These are phyloP conservation scores for Ectobius pallidus DNA, from an alignment of 2,888 invertebrate species.

Conservation along the genomic window DNA sequence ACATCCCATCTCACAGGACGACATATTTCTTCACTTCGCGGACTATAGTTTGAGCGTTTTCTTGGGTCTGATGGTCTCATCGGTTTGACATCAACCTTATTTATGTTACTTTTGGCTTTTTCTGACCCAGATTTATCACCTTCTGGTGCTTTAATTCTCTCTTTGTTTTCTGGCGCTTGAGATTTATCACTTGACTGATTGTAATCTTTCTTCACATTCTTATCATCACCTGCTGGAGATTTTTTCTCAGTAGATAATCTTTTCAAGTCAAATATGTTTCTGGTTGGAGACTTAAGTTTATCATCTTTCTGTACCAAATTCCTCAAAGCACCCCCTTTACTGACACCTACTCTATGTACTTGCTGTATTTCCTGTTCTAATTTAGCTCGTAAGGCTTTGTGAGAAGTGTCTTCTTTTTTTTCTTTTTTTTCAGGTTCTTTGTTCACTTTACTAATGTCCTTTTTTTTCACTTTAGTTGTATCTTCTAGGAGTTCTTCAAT, in stretches of 20 bases:
- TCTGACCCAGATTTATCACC: background rate
- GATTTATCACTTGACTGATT: too few species aligned
- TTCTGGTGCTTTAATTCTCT: background rate
- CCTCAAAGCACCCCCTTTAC: conserved; percentile 40
- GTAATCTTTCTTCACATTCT: too few species aligned
- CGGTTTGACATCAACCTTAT: too few species aligned
- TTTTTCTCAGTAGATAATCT: background rate
- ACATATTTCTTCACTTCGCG: background rate
- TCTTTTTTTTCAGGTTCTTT: background rate
- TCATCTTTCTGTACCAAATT: conserved; percentile 35
- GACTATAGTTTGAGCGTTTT: background rate
- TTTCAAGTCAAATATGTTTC: background rate
- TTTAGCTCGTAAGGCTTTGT: conserved; percentile 36
- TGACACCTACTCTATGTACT: conserved; percentile 42
- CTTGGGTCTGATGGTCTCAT: background rate
- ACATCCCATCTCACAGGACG: background rate
- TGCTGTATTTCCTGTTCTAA: conserved; percentile 40
- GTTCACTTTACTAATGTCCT: background rate
- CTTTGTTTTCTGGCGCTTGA: too few species aligned
- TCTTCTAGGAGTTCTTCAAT: conserved; percentile 25
- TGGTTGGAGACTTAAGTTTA: conserved; percentile 22
- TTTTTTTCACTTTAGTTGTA: background rate
- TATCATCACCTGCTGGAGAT: background rate
- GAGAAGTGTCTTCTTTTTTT: background rate
- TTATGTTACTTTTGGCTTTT: too few species aligned